Percentiles rank a stretch among this genome's conserved stretches.
phyloP scores from a whole-genome alignment of 2,888 invertebrate genomes.

The Meliscaeva auricollis region DNA sequence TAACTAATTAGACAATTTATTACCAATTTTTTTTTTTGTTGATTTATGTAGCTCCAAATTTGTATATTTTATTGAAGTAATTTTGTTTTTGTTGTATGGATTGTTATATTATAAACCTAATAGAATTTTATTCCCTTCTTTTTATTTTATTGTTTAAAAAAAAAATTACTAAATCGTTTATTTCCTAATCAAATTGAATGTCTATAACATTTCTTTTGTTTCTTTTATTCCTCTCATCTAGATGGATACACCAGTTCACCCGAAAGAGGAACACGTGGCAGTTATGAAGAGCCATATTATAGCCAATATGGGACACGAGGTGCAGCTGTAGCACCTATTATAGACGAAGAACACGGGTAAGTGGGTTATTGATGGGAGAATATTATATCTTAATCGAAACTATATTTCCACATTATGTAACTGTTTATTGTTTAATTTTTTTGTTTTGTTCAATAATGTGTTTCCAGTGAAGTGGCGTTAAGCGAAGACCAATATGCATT shows the following conservation, averaged over 20 bases:
- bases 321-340: constrained; percentile 92
- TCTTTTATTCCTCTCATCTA: constrained; percentile 79
- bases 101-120: too few relatives aligned
- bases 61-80: too few relatives aligned
- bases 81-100: too few relatives aligned
- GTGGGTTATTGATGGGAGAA: constrained; percentile 30
- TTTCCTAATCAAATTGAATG: too few relatives aligned
- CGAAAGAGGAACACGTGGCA: constrained; percentile 89
- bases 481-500: constrained; percentile 89
- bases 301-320: constrained; percentile 90
- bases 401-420: constrained; percentile 24
- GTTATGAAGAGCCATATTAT: constrained; percentile 95
- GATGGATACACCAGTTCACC: constrained; percentile 96
- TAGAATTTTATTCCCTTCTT: too few relatives aligned
- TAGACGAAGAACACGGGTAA: constrained; percentile 93
- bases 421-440: background rate
- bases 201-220: too few relatives aligned
- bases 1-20: too few relatives aligned
- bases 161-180: too few relatives aligned
- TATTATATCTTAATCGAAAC: background rate
- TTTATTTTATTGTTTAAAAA: too few relatives aligned
- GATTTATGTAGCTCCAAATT: too few relatives aligned
- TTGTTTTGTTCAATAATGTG: constrained; percentile 43
- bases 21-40: too few relatives aligned
- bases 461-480: constrained; percentile 87